Conservation (phyloP, 2,797 vertebrate species). For the Sebastes vulpes region DNA sequence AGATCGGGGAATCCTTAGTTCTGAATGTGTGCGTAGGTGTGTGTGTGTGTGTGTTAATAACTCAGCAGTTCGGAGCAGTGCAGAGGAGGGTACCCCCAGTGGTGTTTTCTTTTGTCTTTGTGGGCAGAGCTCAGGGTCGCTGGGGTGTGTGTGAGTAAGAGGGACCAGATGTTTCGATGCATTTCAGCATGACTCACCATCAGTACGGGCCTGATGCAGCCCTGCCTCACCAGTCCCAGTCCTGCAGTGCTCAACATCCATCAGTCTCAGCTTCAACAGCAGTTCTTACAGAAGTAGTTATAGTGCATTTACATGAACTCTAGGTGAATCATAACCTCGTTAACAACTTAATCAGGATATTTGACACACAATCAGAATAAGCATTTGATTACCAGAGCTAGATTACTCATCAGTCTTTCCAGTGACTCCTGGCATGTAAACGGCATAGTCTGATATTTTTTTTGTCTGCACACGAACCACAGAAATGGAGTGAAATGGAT, state of each 20-base stretch:
- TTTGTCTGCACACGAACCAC: not conserved
- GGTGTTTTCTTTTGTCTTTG: constrained; percentile 51
- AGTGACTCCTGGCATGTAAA: not conserved
- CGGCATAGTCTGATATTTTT: not conserved
- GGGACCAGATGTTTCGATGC: constrained; percentile 75
- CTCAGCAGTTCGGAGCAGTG: constrained; percentile 38
- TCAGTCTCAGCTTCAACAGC: constrained; percentile 19
- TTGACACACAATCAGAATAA: not conserved
- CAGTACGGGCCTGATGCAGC: constrained; percentile 24
- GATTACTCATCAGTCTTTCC: not conserved
- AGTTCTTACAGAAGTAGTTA: not conserved
- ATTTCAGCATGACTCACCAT: constrained; percentile 65
- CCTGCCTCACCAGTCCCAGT: constrained; percentile 20
- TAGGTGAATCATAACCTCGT: not conserved
- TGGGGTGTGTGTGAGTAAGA: constrained; percentile 55
- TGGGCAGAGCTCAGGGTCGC: constrained; percentile 45
- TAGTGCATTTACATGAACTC: not conserved
- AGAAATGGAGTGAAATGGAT: not conserved
- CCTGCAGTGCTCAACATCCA: constrained; percentile 17
- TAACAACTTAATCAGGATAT: not conserved
- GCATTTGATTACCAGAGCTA: not conserved
- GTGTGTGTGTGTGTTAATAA: constrained; percentile 22
- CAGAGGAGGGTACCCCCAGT: constrained; percentile 57
- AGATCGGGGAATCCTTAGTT: constrained; percentile 35
- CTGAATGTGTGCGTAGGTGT: not conserved